phyloP scores from a whole-genome alignment of 2,888 invertebrate genomes.

The Dynastes hyllus region DNA sequence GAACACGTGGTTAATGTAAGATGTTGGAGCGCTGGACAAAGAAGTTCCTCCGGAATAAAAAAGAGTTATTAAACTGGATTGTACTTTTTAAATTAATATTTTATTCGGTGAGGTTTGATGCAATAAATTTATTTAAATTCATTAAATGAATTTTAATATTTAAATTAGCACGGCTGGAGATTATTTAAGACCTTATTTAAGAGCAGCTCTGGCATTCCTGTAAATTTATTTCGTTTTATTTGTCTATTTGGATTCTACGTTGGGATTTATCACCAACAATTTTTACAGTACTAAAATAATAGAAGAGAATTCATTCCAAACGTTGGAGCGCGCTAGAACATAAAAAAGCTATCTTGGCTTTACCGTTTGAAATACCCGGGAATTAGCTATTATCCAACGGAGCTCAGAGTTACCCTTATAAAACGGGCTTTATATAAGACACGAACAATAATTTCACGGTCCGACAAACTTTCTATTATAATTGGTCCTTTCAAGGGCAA shows the following conservation, averaged over 20 bases:
- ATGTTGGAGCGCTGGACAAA: neutral
- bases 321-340: too few relatives aligned
- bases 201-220: neutral
- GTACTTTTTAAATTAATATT: neutral
- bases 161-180: neutral
- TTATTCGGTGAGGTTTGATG: neutral
- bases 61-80: neutral
- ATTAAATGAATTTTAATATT: neutral
- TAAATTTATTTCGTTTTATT: conserved; percentile 5
- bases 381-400: neutral
- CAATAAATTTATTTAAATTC: conserved; percentile 6
- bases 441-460: conserved; percentile 24
- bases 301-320: too few relatives aligned
- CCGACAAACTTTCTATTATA: conserved; percentile 24
- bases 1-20: conserved; percentile 37
- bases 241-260: neutral
- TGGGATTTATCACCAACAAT: neutral
- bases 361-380: neutral
- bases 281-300: too few relatives aligned
- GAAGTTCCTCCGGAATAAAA: neutral
- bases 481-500: conserved; percentile 10
- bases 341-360: neutral
- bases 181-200: neutral
- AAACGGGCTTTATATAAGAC: conserved; percentile 17
- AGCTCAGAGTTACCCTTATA: neutral